These are phyloP conservation scores for Sprattus sprattus DNA, from an alignment of 2,113 vertebrate genomes.

Conservation along the genomic window DNA sequence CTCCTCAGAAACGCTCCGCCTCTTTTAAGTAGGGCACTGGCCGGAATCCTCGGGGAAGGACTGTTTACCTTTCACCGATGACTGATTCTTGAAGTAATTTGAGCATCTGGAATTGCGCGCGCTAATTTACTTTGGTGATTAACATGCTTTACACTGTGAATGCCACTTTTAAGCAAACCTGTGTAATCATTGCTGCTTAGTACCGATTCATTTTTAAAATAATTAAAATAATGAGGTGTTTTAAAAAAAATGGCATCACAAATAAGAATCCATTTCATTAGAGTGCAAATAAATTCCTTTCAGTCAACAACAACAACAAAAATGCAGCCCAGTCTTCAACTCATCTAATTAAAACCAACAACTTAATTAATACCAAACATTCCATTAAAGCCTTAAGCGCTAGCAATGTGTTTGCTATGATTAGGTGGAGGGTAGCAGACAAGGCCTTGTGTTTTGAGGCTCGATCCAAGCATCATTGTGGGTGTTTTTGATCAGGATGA, in stretches of 20 bases:
- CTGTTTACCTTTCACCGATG: neutral
- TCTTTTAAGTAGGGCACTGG: neutral
- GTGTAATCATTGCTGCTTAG: neutral
- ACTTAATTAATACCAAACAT: neutral
- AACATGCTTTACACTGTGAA: neutral
- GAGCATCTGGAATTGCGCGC: neutral
- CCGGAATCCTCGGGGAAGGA: neutral
- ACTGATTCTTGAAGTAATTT: neutral
- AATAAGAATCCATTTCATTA: neutral
- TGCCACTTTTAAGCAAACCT: neutral
- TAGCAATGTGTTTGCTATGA: neutral
- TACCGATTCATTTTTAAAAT: neutral
- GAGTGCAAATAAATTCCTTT: neutral
- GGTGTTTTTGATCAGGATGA: neutral
- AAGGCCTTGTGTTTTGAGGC: neutral
- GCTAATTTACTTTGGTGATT: neutral
- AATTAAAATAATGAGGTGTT: neutral
- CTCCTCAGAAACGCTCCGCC: neutral
- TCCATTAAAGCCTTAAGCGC: neutral
- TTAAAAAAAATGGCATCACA: neutral
- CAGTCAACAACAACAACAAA: neutral
- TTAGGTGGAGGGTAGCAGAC: neutral
- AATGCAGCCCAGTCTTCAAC: neutral
- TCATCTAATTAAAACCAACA: neutral
- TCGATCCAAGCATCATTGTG: neutral